These are phyloP conservation scores for Hemibagrus wyckioides DNA, from an alignment of 2,113 vertebrate genomes.

Conservation along the genomic window DNA sequence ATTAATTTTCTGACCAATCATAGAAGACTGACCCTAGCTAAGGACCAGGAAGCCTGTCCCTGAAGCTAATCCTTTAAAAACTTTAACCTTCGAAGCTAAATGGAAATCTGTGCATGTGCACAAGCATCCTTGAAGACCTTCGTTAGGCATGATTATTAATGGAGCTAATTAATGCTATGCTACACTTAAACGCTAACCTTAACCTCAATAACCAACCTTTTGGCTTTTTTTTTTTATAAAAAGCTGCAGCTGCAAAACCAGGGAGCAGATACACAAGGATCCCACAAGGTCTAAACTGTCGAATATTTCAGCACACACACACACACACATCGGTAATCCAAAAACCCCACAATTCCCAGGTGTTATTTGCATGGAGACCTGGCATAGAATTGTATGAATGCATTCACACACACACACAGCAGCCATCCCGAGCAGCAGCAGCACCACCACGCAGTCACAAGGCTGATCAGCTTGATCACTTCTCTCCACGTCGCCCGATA, in stretches of 20 bases:
- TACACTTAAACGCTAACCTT: not conserved
- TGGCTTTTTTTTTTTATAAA: not conserved
- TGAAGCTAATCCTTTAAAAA: no score
- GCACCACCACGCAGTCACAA: slow-evolving; percentile 6
- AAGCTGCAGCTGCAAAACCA: not conserved
- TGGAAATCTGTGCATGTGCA: not conserved
- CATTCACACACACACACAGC: not conserved
- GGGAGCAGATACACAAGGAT: not conserved
- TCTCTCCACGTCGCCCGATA: slow-evolving; percentile 68
- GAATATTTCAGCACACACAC: not conserved
- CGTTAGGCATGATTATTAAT: not conserved
- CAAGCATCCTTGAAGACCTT: not conserved
- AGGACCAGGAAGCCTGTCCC: not conserved
- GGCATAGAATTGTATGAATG: not conserved
- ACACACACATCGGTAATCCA: not conserved
- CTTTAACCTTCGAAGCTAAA: not conserved
- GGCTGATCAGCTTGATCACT: slow-evolving; percentile 42
- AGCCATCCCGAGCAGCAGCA: not conserved
- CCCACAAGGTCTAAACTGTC: not conserved
- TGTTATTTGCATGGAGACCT: not conserved
- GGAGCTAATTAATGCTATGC: not conserved
- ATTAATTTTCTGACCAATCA: not conserved
- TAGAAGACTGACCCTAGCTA: not conserved
- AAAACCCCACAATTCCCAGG: not conserved
- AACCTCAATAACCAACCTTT: not conserved